A percentile compares a stretch with the other conserved stretches of the same genome.
phyloP scores from a whole-genome alignment of 2,113 vertebrate genomes.

The Alexandromys fortis region DNA sequence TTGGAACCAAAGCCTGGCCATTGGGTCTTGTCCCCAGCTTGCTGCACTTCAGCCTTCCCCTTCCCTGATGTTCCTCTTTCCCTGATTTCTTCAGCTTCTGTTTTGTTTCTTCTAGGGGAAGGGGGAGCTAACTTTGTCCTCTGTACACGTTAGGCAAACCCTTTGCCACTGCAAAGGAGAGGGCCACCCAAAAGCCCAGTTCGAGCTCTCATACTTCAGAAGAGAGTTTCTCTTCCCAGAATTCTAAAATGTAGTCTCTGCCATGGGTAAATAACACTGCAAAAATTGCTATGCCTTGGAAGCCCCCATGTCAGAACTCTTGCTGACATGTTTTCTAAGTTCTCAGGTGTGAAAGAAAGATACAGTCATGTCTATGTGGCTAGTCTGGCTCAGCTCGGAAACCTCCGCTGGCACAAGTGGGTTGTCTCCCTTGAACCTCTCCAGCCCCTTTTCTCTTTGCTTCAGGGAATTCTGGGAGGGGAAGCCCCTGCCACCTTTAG shows the following conservation, averaged over 20 bases:
- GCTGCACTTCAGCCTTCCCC: too few relatives aligned
- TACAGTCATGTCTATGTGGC: neutral
- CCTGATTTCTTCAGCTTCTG: neutral
- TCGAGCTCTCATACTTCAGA: rapidly evolving
- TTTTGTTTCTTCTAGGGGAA: neutral
- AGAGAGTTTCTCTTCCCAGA: too few relatives aligned
- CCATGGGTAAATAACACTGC: rapidly evolving
- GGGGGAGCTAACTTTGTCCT: neutral
- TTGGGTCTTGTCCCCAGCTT: too few relatives aligned
- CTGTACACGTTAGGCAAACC: neutral
- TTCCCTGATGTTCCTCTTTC: neutral
- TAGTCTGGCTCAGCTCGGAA: neutral
- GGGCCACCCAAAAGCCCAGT: neutral
- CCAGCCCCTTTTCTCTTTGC: neutral
- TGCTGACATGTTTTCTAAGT: rapidly evolving
- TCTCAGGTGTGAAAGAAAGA: neutral
- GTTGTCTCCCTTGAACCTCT: neutral
- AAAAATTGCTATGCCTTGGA: rapidly evolving
- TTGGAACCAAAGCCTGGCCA: rapidly evolving
- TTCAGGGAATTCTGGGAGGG: neutral
- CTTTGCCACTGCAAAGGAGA: neutral
- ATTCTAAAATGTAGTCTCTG: neutral
- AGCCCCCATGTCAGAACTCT: neutral
- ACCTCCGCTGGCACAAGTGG: rapidly evolving
- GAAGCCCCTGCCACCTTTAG: neutral